A percentile compares a stretch with the other conserved stretches of the same genome.
Evolutionary conservation across 2,797 vertebrate genomes (phyloP).

Genomic region (Lepus oiostolus): DNA sequence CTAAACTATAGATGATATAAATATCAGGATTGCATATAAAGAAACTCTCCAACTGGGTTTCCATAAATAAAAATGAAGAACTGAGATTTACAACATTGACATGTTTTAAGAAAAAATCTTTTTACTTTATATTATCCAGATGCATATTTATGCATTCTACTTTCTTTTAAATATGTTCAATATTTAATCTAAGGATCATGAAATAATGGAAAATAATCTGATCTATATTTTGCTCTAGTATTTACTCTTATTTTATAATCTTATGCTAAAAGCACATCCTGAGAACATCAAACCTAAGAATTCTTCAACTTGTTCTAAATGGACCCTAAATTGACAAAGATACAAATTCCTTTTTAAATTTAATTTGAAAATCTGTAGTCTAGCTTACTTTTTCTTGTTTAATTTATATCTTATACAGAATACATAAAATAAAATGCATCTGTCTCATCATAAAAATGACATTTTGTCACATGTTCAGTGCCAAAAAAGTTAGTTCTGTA

Average conservation of each 20-base stretch:
- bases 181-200: not conserved
- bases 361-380: conserved; percentile 37
- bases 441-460: not conserved
- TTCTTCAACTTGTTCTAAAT: conserved; percentile 31
- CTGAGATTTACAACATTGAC: not conserved
- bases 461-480: conserved; percentile 21
- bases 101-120: not conserved
- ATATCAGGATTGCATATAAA: not conserved
- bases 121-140: not conserved
- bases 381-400: not conserved
- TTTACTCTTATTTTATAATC: conserved; percentile 12
- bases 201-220: conserved; percentile 34
- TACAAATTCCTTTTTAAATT: not conserved
- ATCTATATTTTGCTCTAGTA: not conserved
- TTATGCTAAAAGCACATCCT: conserved; percentile 1
- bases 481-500: not conserved
- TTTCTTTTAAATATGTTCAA: not conserved
- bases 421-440: not conserved
- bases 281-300: not conserved
- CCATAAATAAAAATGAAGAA: not conserved
- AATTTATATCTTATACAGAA: not conserved
- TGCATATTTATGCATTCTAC: not conserved
- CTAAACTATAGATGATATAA: not conserved
- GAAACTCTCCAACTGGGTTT: not conserved
- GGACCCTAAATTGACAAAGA: conserved; percentile 2